Conservation (phyloP, 2,113 vertebrate species). For the Mustelus asterias region DNA sequence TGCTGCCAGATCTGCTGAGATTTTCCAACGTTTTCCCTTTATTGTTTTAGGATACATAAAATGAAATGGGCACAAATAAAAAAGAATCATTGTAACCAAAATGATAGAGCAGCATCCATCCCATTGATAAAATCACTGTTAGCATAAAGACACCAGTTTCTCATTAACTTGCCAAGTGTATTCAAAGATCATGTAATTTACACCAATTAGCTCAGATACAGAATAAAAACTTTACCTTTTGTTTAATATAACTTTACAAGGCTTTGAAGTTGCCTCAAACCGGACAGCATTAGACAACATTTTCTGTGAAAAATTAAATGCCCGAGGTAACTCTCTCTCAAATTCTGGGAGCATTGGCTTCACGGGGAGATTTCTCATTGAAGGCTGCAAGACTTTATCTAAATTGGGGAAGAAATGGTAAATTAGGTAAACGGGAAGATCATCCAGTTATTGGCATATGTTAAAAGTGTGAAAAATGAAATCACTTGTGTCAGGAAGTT, state of each 20-base stretch:
- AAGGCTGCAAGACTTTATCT: neutral
- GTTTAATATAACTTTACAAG: neutral
- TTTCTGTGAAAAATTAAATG: constrained; percentile 32
- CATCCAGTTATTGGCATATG: neutral
- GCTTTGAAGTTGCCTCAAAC: constrained; percentile 1
- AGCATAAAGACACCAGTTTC: neutral
- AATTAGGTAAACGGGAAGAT: neutral
- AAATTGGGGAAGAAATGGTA: neutral
- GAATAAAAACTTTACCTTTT: neutral
- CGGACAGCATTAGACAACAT: neutral
- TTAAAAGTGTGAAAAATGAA: neutral
- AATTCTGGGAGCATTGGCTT: neutral
- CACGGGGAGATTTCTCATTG: neutral
- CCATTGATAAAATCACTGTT: neutral
- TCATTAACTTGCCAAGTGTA: neutral
- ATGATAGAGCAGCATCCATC: neutral
- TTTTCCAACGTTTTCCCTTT: neutral
- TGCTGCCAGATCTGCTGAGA: too few species aligned
- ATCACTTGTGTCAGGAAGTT: neutral
- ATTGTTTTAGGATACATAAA: neutral
- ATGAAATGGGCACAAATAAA: neutral
- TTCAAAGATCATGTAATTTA: neutral
- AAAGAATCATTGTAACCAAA: neutral
- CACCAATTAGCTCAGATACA: neutral
- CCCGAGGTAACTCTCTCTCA: neutral